Evolutionary conservation across 2,797 vertebrate genomes (phyloP), one percentile per base, ranked within the genome.

Genomic region (Pseudomugil tenellus): DNA sequence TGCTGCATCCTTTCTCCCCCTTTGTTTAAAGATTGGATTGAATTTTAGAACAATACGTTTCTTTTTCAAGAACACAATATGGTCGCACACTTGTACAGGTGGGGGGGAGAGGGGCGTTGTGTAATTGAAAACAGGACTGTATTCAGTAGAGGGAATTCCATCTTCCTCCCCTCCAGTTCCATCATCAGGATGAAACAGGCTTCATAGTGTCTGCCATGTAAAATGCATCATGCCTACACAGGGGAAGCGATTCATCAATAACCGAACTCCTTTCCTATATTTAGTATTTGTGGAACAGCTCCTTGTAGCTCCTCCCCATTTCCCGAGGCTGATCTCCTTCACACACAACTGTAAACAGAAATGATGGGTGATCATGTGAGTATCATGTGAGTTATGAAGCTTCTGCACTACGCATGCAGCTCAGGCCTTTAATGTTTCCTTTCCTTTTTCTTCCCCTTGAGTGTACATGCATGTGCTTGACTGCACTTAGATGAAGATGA

Each of bases 121-220:
- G 87, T 87, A 84, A 89, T 81, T 88, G 91, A 85, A 91, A 92
- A 87, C 83, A 58, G 82, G 77, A 77, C 86, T 65, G 69, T 21
- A 66, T 83, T 87, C 68, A 71, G 71, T 63, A 68, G 80, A 87
- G 83, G 77, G 84, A 83, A 83, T 89, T 86, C 76, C 74, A 75
- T 82, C 80, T 70, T 55, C 19, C 19, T 69, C 39, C 11, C 62
- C 19, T 62, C 71, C 60, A 21, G 49, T 67, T 82, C 83, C 58
- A 76, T 82, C 79, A 62, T 19, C 17, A 7, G 57, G 58, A 77
- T 39, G 55, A 72, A 76, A 74, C 53, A 52, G 65, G 49, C 70
- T 72, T 77, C 63, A 31, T 65, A 31, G 52, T 3, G 67, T 43
- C 62, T 78, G 67, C 66, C 58, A 78, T 84, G 77, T 84, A 58